Base-by-base conservation (phyloP, 1,140 invertebrate species). In the Drosophila sp. region DNA sequence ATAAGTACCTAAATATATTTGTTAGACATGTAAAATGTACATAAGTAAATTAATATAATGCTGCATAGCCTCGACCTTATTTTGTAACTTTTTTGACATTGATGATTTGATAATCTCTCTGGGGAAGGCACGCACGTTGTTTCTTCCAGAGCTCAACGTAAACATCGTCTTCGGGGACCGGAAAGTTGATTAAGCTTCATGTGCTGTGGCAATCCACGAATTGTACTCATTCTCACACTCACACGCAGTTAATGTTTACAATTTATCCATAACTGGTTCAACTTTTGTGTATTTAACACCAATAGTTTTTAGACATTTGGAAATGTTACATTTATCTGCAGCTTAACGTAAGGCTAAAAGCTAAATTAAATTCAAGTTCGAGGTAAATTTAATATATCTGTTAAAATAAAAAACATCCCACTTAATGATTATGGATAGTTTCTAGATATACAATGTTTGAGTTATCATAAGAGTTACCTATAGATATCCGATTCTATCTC, bases 51-150 rank as follows among this genome's bases (percentile, higher is more conserved):
- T 56, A 41, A 59, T 67, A 46, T 72, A 67, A 72, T 67, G 64
- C 63, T 58, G 54, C 70, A 66, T 32, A 46, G 46, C 63, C 63
- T 72, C 63, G 46, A 59, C 18, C 40, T 46, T 53, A n/a, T 46
- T 59, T 53, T 6, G 18, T 53, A n/a, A n/a, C n/a, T n/a, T n/a
- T 34, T 53, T 18, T 67, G 64, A 67, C 64, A 67, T 72, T 67
- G 64, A 67, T 45, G 32, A 40, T 40, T 72, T 72, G 61, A 72
- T 72, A 72, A 66, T 58, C 69, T 59, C 70, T 45, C 29, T 45
- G 21, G 36, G 45, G 45, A 53, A 43, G 45, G 53, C 51, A 65
- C 46, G 54, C 54, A 66, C 36, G 38, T 48, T 45, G 16, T 34
- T 57, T 66, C 36, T 62, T 32, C 7, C 16, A 16, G 25, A 27